These are phyloP conservation scores for Microctenopoma lineatum DNA, from an alignment of 2,797 vertebrate species.

Conservation along the genomic window DNA sequence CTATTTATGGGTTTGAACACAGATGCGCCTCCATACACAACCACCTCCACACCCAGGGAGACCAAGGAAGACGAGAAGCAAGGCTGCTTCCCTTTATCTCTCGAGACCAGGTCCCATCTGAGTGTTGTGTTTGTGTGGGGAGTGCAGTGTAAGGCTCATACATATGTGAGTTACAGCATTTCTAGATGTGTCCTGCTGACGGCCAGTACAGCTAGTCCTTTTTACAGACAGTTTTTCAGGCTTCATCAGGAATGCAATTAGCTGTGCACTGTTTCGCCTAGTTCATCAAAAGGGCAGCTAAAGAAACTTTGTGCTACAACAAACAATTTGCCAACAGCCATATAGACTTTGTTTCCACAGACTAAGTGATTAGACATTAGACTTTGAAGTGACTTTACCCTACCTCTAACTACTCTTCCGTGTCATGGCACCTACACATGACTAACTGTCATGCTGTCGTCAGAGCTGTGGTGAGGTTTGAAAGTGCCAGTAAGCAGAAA, in stretches of 20 bases:
- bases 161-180: neutral
- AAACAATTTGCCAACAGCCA: neutral
- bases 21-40: constrained; percentile 43
- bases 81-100: constrained; percentile 69
- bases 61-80: constrained; percentile 57
- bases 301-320: neutral
- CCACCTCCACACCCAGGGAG: constrained; percentile 57
- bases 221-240: neutral
- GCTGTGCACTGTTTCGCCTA: neutral
- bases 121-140: constrained; percentile 14
- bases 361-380: neutral
- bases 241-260: neutral
- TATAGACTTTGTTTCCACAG: neutral
- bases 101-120: constrained; percentile 40
- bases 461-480: neutral
- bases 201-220: neutral
- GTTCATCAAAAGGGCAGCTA: neutral
- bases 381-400: neutral
- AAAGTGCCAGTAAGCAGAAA: constrained; percentile 8
- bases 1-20: constrained; percentile 79
- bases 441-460: neutral
- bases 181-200: constrained; percentile 13
- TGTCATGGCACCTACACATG: neutral
- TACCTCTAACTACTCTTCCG: neutral
- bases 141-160: neutral